phyloP scores from a whole-genome alignment of 2,888 invertebrate genomes.

The Platycnemis pennipes region DNA sequence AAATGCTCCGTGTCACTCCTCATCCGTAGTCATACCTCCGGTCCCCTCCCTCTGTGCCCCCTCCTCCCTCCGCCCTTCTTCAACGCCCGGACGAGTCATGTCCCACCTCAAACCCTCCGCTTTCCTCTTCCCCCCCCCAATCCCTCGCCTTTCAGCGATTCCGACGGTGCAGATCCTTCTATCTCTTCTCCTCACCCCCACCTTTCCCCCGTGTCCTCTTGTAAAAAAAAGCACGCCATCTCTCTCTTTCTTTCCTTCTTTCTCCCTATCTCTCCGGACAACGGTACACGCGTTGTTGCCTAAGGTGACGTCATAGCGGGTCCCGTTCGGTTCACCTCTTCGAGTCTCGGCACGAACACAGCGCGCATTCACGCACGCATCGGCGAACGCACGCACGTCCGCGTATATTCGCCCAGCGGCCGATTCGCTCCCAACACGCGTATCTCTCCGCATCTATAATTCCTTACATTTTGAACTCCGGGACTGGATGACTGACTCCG shows the following conservation, averaged over 20 bases:
- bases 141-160: neutral
- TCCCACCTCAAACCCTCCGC: neutral
- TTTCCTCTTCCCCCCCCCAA: neutral
- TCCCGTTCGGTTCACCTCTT: conserved; percentile 64
- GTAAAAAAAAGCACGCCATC: neutral
- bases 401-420: neutral
- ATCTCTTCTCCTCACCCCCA: neutral
- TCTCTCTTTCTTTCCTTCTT: neutral
- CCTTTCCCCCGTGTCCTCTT: neutral
- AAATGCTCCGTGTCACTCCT: neutral
- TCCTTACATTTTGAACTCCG: neutral
- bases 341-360: conserved; percentile 53
- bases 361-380: conserved; percentile 9
- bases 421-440: neutral
- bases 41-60: neutral
- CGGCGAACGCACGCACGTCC: conserved; percentile 26
- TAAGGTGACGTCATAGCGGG: conserved; percentile 46
- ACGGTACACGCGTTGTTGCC: conserved; percentile 64
- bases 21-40: conserved; percentile 12
- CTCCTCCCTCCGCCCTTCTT: neutral
- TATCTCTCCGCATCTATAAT: neutral
- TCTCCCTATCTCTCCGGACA: neutral
- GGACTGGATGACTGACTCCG: neutral
- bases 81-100: no score
- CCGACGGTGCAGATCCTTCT: conserved; percentile 41